A percentile compares a stretch with the other conserved stretches of the same genome.
Evolutionary conservation across 2,113 vertebrate genomes (phyloP).

Genomic region (Neotragus pygmaeus): DNA sequence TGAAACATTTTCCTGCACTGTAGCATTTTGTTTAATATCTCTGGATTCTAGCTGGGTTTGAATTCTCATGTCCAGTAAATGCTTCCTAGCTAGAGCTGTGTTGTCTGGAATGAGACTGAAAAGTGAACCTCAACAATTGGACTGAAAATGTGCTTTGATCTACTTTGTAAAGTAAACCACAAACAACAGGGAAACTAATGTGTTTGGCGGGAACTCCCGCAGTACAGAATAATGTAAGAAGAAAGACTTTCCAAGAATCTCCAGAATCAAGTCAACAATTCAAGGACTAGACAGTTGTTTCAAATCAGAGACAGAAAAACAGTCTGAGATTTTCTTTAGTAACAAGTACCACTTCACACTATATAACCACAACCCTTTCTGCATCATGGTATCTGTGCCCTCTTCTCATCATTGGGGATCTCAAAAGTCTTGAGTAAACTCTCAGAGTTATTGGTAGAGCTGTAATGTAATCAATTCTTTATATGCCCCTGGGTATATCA

Average conservation of each 20-base stretch:
- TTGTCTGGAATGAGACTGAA: not conserved
- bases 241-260: not conserved
- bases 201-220: not conserved
- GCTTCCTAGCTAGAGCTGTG: not conserved
- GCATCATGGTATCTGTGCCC: not conserved
- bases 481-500: not conserved
- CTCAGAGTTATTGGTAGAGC: not conserved
- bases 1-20: not conserved
- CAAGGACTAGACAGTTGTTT: not conserved
- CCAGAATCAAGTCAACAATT: not conserved
- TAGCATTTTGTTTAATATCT: not conserved
- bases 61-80: not conserved
- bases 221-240: not conserved
- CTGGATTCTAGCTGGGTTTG: not conserved
- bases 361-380: not conserved
- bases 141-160: not conserved
- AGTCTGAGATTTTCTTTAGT: not conserved
- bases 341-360: not conserved
- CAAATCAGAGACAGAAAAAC: slow-evolving; percentile 1
- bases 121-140: not conserved
- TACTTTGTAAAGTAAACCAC: not conserved
- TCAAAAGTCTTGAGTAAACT: not conserved
- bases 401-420: not conserved
- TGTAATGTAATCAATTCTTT: not conserved
- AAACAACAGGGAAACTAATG: not conserved